These are phyloP conservation scores for Cheilinus undulatus DNA, from an alignment of 2,113 vertebrate genomes.

Conservation along the genomic window DNA sequence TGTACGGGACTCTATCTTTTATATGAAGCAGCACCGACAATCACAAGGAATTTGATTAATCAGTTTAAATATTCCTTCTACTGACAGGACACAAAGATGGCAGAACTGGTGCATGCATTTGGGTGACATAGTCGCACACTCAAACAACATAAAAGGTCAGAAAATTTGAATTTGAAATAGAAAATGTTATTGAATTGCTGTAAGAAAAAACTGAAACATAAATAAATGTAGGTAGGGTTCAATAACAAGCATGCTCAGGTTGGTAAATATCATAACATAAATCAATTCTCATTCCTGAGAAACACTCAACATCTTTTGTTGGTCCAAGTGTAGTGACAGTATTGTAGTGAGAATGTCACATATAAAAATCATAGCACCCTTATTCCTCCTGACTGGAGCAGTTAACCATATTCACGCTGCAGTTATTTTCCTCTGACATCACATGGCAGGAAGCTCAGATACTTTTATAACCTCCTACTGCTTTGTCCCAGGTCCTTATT, in stretches of 20 bases:
- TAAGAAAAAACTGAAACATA: slow-evolving; percentile 40
- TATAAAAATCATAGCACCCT: slow-evolving; percentile 31
- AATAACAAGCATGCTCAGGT: slow-evolving; percentile 65
- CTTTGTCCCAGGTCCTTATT: not conserved
- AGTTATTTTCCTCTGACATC: not conserved
- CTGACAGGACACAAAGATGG: slow-evolving; percentile 41
- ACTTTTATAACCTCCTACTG: not conserved
- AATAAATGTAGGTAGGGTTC: slow-evolving; percentile 16
- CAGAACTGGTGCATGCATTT: slow-evolving; percentile 69
- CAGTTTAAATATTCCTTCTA: slow-evolving; percentile 32
- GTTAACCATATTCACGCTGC: not conserved
- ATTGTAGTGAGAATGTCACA: slow-evolving; percentile 16
- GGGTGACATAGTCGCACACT: slow-evolving; percentile 43
- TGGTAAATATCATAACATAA: slow-evolving; percentile 34
- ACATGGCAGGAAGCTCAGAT: not conserved
- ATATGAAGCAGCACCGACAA: slow-evolving; percentile 42
- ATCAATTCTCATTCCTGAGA: slow-evolving; percentile 52
- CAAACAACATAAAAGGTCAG: slow-evolving; percentile 41
- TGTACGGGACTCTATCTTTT: slow-evolving; percentile 47
- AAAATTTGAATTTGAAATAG: slow-evolving; percentile 46
- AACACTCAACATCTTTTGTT: slow-evolving; percentile 50
- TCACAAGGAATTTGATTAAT: slow-evolving; percentile 36
- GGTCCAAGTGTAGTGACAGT: slow-evolving; percentile 22
- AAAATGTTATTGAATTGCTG: slow-evolving; percentile 62
- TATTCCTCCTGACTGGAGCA: slow-evolving; percentile 31